Evolutionary conservation across 2,888 invertebrate genomes (phyloP).

Genomic region (Harpalus rubripes): DNA sequence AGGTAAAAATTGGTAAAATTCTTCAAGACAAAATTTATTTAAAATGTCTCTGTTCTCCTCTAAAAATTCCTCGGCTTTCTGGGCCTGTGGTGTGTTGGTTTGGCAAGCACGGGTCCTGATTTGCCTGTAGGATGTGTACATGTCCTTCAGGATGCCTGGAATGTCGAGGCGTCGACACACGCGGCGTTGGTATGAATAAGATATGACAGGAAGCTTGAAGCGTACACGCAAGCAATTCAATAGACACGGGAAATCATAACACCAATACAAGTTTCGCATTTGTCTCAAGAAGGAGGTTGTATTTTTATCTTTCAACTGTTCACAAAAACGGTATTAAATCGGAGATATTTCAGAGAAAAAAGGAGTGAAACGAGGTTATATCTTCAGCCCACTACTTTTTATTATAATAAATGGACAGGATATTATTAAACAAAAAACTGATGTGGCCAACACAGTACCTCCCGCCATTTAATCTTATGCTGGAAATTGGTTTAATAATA

Average conservation of each 20-base stretch:
- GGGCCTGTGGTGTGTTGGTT: slow-evolving; percentile 45
- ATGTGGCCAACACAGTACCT: no score
- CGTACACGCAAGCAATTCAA: slow-evolving; percentile 2
- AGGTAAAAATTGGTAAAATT: neutral
- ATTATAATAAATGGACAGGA: no score
- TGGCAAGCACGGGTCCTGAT: slow-evolving; percentile 58
- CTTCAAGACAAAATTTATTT: neutral
- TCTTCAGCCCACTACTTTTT: no score
- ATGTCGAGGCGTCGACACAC: slow-evolving; percentile 47
- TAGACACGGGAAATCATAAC: neutral
- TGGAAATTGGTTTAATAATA: no score
- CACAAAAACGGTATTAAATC: no score
- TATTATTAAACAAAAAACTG: no score
- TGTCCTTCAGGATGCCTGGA: slow-evolving; percentile 64
- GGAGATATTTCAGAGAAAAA: no score
- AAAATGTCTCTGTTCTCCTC: neutral
- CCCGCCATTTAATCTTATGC: no score
- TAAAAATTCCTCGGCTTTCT: slow-evolving; percentile 1
- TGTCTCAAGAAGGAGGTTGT: neutral
- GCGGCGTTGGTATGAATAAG: slow-evolving; percentile 62
- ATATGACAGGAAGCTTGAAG: slow-evolving; percentile 59
- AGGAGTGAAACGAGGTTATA: no score
- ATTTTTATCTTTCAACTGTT: no score
- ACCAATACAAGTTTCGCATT: neutral
- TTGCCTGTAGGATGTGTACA: slow-evolving; percentile 56